Conservation (phyloP, 2,113 vertebrate genomes). For the Tragelaphus strepsiceros region DNA sequence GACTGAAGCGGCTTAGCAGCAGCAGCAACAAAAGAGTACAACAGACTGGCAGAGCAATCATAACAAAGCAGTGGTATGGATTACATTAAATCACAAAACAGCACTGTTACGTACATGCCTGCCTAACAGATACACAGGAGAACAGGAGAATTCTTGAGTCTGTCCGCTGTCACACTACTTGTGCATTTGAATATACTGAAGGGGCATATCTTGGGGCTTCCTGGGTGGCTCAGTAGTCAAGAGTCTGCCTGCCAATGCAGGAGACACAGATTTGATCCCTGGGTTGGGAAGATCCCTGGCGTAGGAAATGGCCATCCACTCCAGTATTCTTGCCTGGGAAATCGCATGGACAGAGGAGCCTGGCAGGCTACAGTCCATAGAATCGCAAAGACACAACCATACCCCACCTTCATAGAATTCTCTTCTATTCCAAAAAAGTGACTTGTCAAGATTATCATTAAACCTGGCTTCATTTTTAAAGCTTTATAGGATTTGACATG, state of each 20-base stretch:
- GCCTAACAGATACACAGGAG: background rate
- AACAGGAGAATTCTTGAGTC: background rate
- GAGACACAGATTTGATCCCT: background rate
- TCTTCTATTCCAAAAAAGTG: background rate
- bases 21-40: background rate
- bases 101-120: background rate
- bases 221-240: background rate
- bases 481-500: slow-evolving; percentile 27
- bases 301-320: background rate
- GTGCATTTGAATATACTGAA: background rate
- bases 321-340: background rate
- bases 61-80: background rate
- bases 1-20: no score
- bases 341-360: background rate
- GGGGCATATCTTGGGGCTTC: background rate
- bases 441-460: slow-evolving; percentile 4
- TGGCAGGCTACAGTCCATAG: background rate
- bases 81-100: background rate
- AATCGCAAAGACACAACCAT: background rate
- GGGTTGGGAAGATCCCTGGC: background rate
- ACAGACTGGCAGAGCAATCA: background rate
- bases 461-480: slow-evolving; percentile 29
- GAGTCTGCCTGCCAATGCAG: background rate
- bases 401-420: background rate
- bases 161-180: background rate